These are phyloP conservation scores for Aphelocoma californica DNA, from an alignment of 2,797 vertebrate species.

Conservation along the genomic window DNA sequence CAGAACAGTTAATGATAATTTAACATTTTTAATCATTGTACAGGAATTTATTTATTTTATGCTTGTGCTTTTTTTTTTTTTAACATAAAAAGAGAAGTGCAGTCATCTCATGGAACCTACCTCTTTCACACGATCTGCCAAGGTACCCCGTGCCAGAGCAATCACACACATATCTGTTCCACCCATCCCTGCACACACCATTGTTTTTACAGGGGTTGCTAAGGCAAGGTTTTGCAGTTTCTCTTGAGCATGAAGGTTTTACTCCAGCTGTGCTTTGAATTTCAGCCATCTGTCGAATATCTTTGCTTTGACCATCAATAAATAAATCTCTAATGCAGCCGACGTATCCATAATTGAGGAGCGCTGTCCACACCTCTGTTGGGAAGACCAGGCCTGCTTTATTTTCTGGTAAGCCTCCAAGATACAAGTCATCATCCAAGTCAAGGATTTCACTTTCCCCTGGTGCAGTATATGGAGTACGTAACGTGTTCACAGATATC, in stretches of 20 bases:
- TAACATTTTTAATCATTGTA: neutral
- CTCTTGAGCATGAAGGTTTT: constrained; percentile 95
- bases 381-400: constrained; percentile 92
- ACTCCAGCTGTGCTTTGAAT: constrained; percentile 92
- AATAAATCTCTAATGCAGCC: constrained; percentile 98
- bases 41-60: neutral
- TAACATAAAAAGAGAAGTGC: neutral
- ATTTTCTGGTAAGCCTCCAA: constrained; percentile 96
- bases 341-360: constrained; percentile 97
- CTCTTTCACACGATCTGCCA: constrained; percentile 95
- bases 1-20: neutral
- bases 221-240: constrained; percentile 93
- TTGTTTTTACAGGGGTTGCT: constrained; percentile 97
- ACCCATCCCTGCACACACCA: constrained; percentile 93
- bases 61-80: too few relatives aligned
- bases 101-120: constrained; percentile 71
- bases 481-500: constrained; percentile 94
- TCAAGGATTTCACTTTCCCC: constrained; percentile 98
- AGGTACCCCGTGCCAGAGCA: constrained; percentile 95
- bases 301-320: constrained; percentile 97
- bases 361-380: constrained; percentile 96
- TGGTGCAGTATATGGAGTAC: constrained; percentile 92
- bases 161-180: constrained; percentile 98
- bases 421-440: constrained; percentile 93
- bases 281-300: constrained; percentile 94